phyloP scores from a whole-genome alignment of 2,113 vertebrate genomes.

The Oreocharis arfaki region DNA sequence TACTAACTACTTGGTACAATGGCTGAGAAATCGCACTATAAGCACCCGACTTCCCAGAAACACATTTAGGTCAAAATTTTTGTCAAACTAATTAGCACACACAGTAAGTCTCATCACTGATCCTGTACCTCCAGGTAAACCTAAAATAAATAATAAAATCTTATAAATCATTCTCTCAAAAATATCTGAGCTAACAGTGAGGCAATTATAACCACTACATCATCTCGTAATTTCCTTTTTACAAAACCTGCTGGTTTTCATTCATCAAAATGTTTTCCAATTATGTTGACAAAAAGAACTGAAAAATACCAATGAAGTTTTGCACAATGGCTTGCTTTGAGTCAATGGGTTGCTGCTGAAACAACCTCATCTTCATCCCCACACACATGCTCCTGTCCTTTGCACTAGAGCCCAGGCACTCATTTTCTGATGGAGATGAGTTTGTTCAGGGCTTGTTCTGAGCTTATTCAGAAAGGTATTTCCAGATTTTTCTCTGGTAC shows the following conservation, averaged over 20 bases:
- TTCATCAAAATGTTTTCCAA: neutral
- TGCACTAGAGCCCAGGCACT: fast-evolving
- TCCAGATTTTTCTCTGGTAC: neutral
- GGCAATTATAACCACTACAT: neutral
- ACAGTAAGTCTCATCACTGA: neutral
- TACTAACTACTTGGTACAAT: neutral
- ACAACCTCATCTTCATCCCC: neutral
- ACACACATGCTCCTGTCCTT: neutral
- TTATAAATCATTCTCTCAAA: neutral
- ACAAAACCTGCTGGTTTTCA: neutral
- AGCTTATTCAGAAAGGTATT: neutral
- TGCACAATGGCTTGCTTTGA: neutral
- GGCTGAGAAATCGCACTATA: neutral
- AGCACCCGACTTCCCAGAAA: neutral
- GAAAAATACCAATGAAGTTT: neutral
- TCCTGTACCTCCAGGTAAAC: neutral
- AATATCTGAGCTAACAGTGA: neutral
- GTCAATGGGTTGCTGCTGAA: neutral
- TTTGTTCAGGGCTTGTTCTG: neutral
- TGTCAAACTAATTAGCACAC: neutral
- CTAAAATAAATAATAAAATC: neutral
- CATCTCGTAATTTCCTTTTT: neutral
- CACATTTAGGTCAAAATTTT: neutral
- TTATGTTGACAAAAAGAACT: neutral
- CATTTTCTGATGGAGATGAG: neutral